These are phyloP conservation scores for Drosophila kepulauana DNA, from an alignment of 1,140 invertebrate species.

Conservation along the genomic window DNA sequence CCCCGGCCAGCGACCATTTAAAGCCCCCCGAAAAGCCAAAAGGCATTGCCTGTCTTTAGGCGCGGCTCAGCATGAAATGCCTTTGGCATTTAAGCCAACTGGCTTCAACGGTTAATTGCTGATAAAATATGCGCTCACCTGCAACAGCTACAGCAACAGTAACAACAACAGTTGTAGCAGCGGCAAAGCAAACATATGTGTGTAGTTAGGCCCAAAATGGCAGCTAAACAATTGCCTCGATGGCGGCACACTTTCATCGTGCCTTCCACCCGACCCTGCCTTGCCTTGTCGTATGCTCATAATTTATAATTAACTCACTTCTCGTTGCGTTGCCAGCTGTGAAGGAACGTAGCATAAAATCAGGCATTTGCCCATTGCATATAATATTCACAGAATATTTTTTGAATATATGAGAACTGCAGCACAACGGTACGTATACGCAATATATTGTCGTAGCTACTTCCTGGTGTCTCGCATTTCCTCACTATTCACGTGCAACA, in stretches of 20 bases:
- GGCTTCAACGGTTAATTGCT: slow-evolving; percentile 60
- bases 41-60: slow-evolving; percentile 33
- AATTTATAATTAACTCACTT: slow-evolving; percentile 70
- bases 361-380: slow-evolving; percentile 5
- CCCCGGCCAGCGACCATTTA: slow-evolving; percentile 38
- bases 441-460: not conserved
- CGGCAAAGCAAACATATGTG: slow-evolving; percentile 36
- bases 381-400: slow-evolving; percentile 9
- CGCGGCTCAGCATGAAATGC: slow-evolving; percentile 10
- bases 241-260: slow-evolving; percentile 35
- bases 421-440: slow-evolving; percentile 22
- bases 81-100: slow-evolving; percentile 30
- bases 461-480: not conserved
- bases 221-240: slow-evolving; percentile 8
- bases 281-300: slow-evolving; percentile 19
- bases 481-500: slow-evolving; percentile 17
- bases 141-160: slow-evolving; percentile 18
- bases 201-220: not conserved
- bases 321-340: slow-evolving; percentile 44
- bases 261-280: not conserved
- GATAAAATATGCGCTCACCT: slow-evolving; percentile 58
- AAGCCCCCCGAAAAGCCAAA: slow-evolving; percentile 33
- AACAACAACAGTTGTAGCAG: slow-evolving; percentile 18
- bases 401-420: not conserved
- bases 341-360: slow-evolving; percentile 25